Evolutionary conservation across 2,113 vertebrate species (phyloP), one percentile per base, ranked within the genome.

Genomic region (Oxyura jamaicensis): DNA sequence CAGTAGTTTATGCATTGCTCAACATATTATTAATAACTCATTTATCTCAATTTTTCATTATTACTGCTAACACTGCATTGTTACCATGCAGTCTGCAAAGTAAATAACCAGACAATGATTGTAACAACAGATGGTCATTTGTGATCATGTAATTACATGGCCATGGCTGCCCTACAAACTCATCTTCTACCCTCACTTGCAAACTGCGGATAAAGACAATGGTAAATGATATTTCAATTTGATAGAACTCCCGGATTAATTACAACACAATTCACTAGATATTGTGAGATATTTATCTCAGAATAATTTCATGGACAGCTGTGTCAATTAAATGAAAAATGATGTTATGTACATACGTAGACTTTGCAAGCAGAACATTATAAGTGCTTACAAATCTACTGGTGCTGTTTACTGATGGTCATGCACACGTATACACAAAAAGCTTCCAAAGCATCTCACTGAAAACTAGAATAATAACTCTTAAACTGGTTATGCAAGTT

Each of bases 41-140:
- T 93, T 95, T 83, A 92, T 88, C 78, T 92, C 92, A 91, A 44
- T 96, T 96, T 95, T 96, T 93, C 86, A 95, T 97, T 95, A 94
- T 65, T 3, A 4, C 33, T 83, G 62, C 63, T 95, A 95, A 97
- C 81, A 74, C 23, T 74, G 68, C 28, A 13, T 75, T 91, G 69
- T 93, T 94, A 85, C 74, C n/a, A 74, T 48, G 48, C 67, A 90
- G 85, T 89, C 81, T 93, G 78, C 78, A 90, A 95, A 91, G 82
- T 69, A 96, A 96, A 88, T 93, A 91, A 75, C 31, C 79, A 88
- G 79, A 88, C 46, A 67, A 83, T 6, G 35, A 90, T 36, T 71
- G 50, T 50, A 93, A 83, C 83, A 96, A 94, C 93, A 97, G 93
- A 96, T 90, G 95, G 96, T 86, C 93, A 93, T 90, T 92, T 95